Percentiles rank a stretch among this genome's conserved stretches.
These are phyloP conservation scores for Tenualosa thibaudeaui DNA, from an alignment of 2,797 vertebrate species.

Conservation along the genomic window DNA sequence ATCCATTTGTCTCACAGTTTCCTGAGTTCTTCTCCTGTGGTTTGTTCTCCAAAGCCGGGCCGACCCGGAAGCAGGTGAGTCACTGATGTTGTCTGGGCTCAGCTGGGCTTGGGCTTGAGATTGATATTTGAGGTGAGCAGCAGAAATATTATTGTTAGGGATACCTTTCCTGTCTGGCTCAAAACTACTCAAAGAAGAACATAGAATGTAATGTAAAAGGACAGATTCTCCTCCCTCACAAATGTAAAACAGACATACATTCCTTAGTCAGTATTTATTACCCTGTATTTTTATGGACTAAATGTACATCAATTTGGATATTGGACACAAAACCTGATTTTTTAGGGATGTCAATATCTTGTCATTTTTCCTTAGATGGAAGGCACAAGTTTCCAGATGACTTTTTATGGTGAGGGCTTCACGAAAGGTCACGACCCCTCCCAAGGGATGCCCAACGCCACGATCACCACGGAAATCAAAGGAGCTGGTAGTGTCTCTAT, in stretches of 20 bases:
- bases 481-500: constrained; percentile 76
- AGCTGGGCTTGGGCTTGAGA: not conserved
- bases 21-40: constrained; percentile 81
- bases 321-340: too few relatives aligned
- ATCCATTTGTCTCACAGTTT: too few relatives aligned
- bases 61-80: constrained; percentile 84
- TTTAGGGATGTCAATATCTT: not conserved
- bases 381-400: constrained; percentile 79
- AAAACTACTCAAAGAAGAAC: not conserved
- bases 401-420: constrained; percentile 85
- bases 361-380: constrained; percentile 72
- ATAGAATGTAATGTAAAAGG: not conserved
- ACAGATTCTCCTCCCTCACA: not conserved
- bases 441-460: constrained; percentile 75
- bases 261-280: too few relatives aligned
- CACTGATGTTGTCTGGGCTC: not conserved
- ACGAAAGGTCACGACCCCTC: constrained; percentile 68
- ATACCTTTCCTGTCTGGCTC: not conserved
- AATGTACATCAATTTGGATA: too few relatives aligned
- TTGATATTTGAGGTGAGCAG: too few relatives aligned
- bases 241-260: not conserved
- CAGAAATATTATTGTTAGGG: not conserved
- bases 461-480: constrained; percentile 83
- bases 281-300: too few relatives aligned
- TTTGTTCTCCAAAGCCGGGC: constrained; percentile 79